Evolutionary conservation across 2,888 invertebrate species (phyloP).

Genomic region (Drosophila sordidapex): DNA sequence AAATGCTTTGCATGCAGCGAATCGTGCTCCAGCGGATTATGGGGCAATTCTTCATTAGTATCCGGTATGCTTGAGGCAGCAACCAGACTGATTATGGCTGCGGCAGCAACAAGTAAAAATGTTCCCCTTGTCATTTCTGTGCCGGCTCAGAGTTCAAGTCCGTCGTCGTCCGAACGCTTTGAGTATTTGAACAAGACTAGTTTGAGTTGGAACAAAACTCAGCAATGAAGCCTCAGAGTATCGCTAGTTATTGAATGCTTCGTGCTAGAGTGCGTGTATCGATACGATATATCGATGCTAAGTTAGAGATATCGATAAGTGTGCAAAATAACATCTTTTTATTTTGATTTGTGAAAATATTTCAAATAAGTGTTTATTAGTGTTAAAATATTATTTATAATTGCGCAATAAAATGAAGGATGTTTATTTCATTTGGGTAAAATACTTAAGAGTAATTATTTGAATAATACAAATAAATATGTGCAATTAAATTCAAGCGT

Average conservation of each 20-base stretch:
- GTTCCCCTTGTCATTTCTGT: conserved; percentile 26
- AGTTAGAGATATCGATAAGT: neutral
- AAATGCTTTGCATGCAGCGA: conserved; percentile 92
- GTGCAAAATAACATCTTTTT: neutral
- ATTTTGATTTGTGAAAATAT: neutral
- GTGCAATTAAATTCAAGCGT: conserved; percentile 34
- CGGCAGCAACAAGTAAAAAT: conserved; percentile 53
- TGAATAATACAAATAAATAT: conserved; percentile 57
- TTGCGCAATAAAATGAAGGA: neutral
- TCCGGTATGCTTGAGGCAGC: conserved; percentile 62
- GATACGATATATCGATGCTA: neutral
- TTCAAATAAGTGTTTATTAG: neutral
- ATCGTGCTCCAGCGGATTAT: conserved; percentile 88
- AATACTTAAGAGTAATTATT: conserved; percentile 33
- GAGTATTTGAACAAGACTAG: conserved; percentile 46
- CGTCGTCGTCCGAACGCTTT: conserved; percentile 30
- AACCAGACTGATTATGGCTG: conserved; percentile 43
- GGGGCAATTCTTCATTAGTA: conserved; percentile 87
- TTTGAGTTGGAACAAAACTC: conserved; percentile 19
- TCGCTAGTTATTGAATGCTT: conserved; percentile 36
- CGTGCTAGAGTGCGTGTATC: neutral
- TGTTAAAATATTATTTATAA: neutral
- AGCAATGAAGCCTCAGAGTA: conserved; percentile 22
- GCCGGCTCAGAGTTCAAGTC: neutral
- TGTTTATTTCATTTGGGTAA: conserved; percentile 28